A percentile compares a stretch with the other conserved stretches of the same genome.
phyloP scores from a whole-genome alignment of 2,888 invertebrate species.

The Hyles lineata region DNA sequence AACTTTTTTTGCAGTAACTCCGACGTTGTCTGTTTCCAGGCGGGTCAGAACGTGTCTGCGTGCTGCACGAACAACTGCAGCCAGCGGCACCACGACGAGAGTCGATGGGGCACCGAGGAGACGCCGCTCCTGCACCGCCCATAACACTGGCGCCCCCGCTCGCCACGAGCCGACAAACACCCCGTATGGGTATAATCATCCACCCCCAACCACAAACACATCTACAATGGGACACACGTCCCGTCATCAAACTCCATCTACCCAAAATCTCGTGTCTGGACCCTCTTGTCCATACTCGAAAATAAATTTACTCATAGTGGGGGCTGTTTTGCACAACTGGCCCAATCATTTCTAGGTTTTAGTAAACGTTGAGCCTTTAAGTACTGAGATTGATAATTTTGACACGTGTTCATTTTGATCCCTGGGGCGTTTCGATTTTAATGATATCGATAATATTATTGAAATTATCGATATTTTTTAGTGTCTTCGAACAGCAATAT shows the following conservation, averaged over 20 bases:
- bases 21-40: conserved; percentile 51
- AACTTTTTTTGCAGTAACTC: too few species aligned
- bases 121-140: conserved; percentile 74
- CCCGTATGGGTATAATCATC: conserved; percentile 68
- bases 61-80: conserved; percentile 78
- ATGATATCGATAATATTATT: neutral
- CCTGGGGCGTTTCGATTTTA: neutral
- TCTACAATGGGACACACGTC: neutral
- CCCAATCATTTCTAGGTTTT: neutral
- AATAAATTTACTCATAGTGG: neutral
- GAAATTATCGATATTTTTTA: neutral
- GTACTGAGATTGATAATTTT: neutral
- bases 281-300: neutral
- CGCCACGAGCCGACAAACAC: conserved; percentile 50
- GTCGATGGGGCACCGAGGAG: conserved; percentile 64
- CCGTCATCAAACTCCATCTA: neutral
- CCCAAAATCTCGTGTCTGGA: neutral
- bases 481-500: neutral
- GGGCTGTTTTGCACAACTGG: neutral
- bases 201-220: conserved; percentile 27
- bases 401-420: neutral
- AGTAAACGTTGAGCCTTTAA: neutral
- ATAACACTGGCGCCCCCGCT: conserved; percentile 64
- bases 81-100: conserved; percentile 51
- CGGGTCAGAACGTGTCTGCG: conserved; percentile 59